These are phyloP conservation scores for Hydrozoanthus gracilis DNA, from an alignment of 92 coral and sea anemone genomes.

Conservation along the genomic window DNA sequence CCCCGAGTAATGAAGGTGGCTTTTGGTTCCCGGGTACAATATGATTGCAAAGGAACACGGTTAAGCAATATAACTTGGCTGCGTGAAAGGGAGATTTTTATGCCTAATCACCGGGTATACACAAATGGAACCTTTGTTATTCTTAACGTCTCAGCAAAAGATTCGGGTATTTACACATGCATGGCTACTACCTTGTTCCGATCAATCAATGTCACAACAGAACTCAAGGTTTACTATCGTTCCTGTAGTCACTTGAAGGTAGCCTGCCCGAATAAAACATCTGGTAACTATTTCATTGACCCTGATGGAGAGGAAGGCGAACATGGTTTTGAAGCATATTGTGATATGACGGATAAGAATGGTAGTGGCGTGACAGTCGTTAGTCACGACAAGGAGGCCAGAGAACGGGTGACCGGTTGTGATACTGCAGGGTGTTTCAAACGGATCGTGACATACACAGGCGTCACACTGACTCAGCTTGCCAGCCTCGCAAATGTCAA, in stretches of 20 bases:
- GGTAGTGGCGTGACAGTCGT: conserved; percentile 63
- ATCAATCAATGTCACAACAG: background rate
- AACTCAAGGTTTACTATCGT: background rate
- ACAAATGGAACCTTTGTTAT: conserved; percentile 11
- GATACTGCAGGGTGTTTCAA: background rate
- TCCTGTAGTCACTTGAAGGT: conserved; percentile 26
- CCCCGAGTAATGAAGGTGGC: background rate
- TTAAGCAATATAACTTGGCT: conserved; percentile 17
- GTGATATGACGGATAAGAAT: conserved; percentile 61
- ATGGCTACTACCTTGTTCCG: background rate
- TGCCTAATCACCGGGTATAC: background rate
- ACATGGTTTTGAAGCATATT: conserved; percentile 34
- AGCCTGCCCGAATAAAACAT: background rate
- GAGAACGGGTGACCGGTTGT: conserved; percentile 54
- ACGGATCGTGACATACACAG: background rate
- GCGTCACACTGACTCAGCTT: conserved; percentile 22
- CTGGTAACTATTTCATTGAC: conserved; percentile 38
- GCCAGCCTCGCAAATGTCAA: conserved; percentile 16
- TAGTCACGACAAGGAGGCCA: conserved; percentile 59
- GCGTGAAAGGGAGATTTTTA: background rate
- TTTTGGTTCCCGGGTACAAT: background rate
- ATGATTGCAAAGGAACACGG: background rate
- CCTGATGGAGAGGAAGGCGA: conserved; percentile 35
- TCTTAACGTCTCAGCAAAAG: background rate
- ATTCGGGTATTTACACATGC: background rate